Base-by-base conservation (phyloP, 2,113 vertebrate species). In the Rhizomys pruinosus region DNA sequence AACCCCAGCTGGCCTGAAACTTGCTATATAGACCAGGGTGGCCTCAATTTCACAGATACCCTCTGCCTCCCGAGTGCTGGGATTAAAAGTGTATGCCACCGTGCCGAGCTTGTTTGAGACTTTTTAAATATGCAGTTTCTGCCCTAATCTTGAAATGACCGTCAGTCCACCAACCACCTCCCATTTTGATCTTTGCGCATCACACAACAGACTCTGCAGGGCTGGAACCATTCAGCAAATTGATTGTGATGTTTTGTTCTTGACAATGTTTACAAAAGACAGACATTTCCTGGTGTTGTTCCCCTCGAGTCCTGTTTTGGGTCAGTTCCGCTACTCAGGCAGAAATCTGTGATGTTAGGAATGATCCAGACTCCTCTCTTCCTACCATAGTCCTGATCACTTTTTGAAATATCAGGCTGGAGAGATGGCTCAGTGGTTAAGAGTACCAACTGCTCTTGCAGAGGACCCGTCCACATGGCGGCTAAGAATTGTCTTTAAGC, bases 131-230 rank as follows among this genome's bases (percentile, higher is more conserved):
- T 6, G 39, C 34, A n/a, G 57, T 61, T 42, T 79, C 25, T 61
- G 74, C 59, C 15, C 52, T 15, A 42, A 39, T 34, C 78, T 84
- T 73, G 22, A 87, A 84, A 89, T 22, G 44, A 20, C 27, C 66
- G 72, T 93, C 13, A 78, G 32, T 89, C 25, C 32, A 66, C n/a
- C 55, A 91, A 61, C 74, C 91, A 61, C 44, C 47, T 85, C 82
- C 61, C 84, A 55, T 25, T 34, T 59, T 55, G 61, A 66, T n/a
- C 12, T 78, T 78, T 90, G 1, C 32, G 59, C 32, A 68, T 76
- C 39, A 84, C 84, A 47, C 89, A 84, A 73, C 34, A 81, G 84
- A 91, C 44, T 47, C 13, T 59, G 37, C 22, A 22, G 86, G 37
- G 23, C 78, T 52, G 74, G 66, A 91, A 82, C 12, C 7, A 20